Evolutionary conservation across 2,797 vertebrate species (phyloP), one percentile per base, ranked within the genome.

Genomic region (Tapera naevia): DNA sequence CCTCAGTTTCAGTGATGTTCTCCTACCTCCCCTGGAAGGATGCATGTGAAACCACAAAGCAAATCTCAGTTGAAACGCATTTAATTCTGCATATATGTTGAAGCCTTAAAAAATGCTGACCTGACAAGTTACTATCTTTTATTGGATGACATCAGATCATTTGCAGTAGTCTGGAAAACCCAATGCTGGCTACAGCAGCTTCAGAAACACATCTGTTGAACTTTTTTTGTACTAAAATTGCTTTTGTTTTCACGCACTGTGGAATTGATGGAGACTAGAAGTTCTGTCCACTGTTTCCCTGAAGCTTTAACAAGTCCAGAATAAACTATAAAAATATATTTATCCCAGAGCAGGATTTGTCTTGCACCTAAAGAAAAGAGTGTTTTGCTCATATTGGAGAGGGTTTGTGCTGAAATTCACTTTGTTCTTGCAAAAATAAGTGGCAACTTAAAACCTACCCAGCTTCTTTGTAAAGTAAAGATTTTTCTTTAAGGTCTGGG

Each of bases 351-450:
- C 17, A 86, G 17, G 9, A 60, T 85, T 85, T 85, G 5, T 71
- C 39, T 80, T 80, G 13, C 5, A 71, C 43, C 32, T 74, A 73
- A 86, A 80, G 22, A n/a, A 79, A 75, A 37, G 60, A 23, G 27
- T 30, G 12, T 61, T 78, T 81, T 43, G 10, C n/a, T 60, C 39
- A 23, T 45, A 21, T 24, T 41, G 17, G 27, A 60, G 14, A 2
- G 0, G 28, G 69, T 45, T 33, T 82, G 17, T 24, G 4, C n/a
- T n/a, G 32, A 69, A 72, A 14, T 62, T 37, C 76, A 30, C 28
- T 82, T 82, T 80, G 13, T 72, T 74, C 71, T 89, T 76, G 39
- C 18, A 72, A 71, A 86, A 88, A 30, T 53, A 76, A 46, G 23
- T 32, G 46, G 35, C n/a, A 67, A 13, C 14, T 14, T 18, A 5